Evolutionary conservation across 2,797 vertebrate species (phyloP).

Genomic region (Pseudotriccus pelzelni): DNA sequence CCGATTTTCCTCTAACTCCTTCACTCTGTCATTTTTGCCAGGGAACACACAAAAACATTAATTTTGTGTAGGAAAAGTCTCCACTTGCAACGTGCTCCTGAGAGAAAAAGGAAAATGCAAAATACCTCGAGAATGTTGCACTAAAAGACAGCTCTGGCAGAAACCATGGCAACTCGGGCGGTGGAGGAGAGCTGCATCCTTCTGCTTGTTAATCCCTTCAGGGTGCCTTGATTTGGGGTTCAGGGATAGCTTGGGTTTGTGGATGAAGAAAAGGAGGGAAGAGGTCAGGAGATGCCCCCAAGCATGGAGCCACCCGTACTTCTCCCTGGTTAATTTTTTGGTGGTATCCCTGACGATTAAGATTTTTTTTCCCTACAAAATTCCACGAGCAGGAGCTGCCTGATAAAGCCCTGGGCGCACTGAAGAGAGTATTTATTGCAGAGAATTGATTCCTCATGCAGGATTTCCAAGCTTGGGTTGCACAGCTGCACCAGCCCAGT

Average conservation of each 20-base stretch:
- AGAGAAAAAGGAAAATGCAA: not conserved
- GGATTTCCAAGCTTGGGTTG: not conserved
- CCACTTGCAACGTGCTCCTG: not conserved
- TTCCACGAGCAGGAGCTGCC: not conserved
- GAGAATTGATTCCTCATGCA: not conserved
- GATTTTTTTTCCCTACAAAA: not conserved
- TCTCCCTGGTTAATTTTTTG: not conserved
- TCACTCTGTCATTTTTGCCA: not conserved
- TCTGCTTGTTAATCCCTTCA: not conserved
- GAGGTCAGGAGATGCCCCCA: not conserved
- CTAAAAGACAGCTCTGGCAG: not conserved
- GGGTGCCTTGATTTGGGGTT: rapidly evolving
- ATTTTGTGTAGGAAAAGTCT: not conserved
- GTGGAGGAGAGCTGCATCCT: not conserved
- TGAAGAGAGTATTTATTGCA: not conserved
- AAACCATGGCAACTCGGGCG: conserved; percentile 16
- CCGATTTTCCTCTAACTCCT: not conserved
- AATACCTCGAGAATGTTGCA: not conserved
- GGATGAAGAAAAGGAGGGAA: not conserved
- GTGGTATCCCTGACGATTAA: not conserved
- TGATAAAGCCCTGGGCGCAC: not conserved
- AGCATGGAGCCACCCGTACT: not conserved
- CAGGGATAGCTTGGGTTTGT: not conserved
- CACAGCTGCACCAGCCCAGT: not conserved
- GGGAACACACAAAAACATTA: not conserved